Base-by-base conservation (phyloP, 2,113 vertebrate species). In the Gnathonemus longibarbis region DNA sequence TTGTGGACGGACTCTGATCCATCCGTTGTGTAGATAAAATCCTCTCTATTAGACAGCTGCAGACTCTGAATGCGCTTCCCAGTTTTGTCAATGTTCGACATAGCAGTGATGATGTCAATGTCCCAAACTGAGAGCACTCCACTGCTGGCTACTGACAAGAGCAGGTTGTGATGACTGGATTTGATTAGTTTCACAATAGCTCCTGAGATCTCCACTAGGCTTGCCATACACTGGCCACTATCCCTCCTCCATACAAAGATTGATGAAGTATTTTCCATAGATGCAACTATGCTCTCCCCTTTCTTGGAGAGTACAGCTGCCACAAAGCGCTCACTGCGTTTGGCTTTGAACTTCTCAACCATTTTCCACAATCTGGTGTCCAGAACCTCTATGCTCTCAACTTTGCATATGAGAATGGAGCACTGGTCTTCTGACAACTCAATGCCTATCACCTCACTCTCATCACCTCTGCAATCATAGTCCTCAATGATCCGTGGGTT, bases 51-150 rank as follows among this genome's bases (percentile, higher is more conserved):
- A 2, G 98, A 97, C 90, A 99, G 94, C 93, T 98, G 95, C 92
- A 99, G 92, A 46, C 94, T 97, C 90, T 97, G 97, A 90, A 99
- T 98, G 88, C 97, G 97, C 92, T 98, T 99, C 89, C 98, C 98
- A 48, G 98, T 99, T 95, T 99, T 99, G 94, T 99, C 98, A 90
- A 99, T 99, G 91, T 99, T 99, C 88, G 98, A 99, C 98, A 99
- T 99, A 52, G 98, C 98, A 24, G 97, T 99, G 94, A 99, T 99
- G 84, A 99, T 99, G 90, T 99, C 98, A 92, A 99, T 97, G 92
- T 99, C 98, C 98, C 98, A 99, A 0, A 99, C 95, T 13, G 98
- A 99, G 92, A 99, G 96, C 88, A 99, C 97, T 88, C 98, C 98
- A 91, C 97, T 99, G 94, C 97, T 98, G 50, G 98, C 98, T 91